A percentile compares a stretch with the other conserved stretches of the same genome.
These are phyloP conservation scores for Eupithecia tripunctaria DNA, from an alignment of 2,888 invertebrate species.

Conservation along the genomic window DNA sequence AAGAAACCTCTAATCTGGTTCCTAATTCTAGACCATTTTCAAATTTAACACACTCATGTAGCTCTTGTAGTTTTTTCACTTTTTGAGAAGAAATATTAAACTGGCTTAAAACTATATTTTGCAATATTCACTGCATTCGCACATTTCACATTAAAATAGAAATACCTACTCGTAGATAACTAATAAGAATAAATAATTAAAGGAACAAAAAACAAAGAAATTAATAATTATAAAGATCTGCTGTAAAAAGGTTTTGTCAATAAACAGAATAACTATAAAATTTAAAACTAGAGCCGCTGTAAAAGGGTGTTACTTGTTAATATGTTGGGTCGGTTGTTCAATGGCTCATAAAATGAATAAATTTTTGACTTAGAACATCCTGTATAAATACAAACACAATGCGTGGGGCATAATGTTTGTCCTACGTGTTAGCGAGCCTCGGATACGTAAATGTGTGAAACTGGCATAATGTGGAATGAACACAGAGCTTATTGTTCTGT, in stretches of 20 bases:
- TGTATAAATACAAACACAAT: not conserved
- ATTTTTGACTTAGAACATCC: not conserved
- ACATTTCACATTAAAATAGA: too few species aligned
- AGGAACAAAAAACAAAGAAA: too few species aligned
- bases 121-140: too few species aligned
- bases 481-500: slow-evolving; percentile 24
- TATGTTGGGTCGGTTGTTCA: too few species aligned
- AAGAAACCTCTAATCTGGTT: not conserved
- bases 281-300: too few species aligned
- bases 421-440: slow-evolving; percentile 13
- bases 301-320: too few species aligned
- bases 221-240: too few species aligned
- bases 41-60: not conserved
- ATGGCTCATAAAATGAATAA: not conserved
- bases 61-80: not conserved
- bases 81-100: not conserved
- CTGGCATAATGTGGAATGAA: slow-evolving; percentile 20
- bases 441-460: slow-evolving; percentile 18
- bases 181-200: too few species aligned
- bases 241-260: too few species aligned
- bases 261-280: too few species aligned
- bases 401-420: slow-evolving; percentile 8
- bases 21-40: not conserved
- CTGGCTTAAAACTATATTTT: not conserved
- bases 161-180: too few species aligned